A percentile compares a stretch with the other conserved stretches of the same genome.
phyloP scores from a whole-genome alignment of 2,888 invertebrate genomes.

The Gonocerus acuteangulatus region DNA sequence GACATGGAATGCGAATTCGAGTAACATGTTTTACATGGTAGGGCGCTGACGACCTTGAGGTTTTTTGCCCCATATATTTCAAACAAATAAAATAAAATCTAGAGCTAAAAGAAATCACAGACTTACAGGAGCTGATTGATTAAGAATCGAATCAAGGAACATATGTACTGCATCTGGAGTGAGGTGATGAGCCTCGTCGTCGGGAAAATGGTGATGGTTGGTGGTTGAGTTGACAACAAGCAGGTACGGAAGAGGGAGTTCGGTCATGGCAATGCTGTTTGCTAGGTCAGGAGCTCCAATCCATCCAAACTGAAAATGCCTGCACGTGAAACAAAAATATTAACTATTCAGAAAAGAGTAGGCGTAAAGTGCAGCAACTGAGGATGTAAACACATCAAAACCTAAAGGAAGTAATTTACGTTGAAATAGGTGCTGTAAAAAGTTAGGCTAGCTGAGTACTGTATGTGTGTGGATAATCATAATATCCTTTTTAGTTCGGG shows the following conservation, averaged over 20 bases:
- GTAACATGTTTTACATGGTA: no score
- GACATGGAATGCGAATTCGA: no score
- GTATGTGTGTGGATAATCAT: no score
- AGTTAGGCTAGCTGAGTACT: no score
- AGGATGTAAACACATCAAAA: no score
- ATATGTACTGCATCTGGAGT: conserved; percentile 68
- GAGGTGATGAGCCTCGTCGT: conserved; percentile 63
- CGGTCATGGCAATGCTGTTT: conserved; percentile 86
- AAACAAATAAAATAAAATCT: no score
- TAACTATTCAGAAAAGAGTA: not conserved
- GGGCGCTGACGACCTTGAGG: no score
- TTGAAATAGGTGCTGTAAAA: no score
- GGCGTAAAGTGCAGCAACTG: no score
- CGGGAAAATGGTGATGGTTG: conserved; percentile 85
- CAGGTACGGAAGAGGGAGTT: conserved; percentile 72
- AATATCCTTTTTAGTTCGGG: no score
- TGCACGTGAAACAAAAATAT: conserved; percentile 42
- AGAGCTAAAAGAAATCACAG: conserved; percentile 3
- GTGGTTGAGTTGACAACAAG: conserved; percentile 87
- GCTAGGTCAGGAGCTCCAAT: conserved; percentile 81
- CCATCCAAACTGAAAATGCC: conserved; percentile 90
- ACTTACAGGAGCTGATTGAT: conserved; percentile 68
- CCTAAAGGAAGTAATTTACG: no score
- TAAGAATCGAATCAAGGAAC: conserved; percentile 68
- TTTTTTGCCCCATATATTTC: no score